Evolutionary conservation across 2,113 vertebrate genomes (phyloP).

Genomic region (Martes martes): DNA sequence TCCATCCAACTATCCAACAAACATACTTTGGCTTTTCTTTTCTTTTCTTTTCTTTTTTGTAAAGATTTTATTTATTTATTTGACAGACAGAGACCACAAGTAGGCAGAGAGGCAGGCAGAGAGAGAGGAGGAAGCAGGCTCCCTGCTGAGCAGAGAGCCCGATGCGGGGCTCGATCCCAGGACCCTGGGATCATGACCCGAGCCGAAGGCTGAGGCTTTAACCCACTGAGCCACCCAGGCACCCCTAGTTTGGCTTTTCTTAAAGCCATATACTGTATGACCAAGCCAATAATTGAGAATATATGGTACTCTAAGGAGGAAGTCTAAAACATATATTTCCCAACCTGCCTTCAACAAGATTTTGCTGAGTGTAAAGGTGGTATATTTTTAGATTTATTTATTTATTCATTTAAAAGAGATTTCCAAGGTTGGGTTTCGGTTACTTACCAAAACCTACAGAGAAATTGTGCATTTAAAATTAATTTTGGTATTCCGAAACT

Average conservation of each 20-base stretch:
- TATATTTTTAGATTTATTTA: not conserved
- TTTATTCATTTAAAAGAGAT: not conserved
- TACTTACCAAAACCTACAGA: not conserved
- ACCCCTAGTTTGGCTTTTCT: not conserved
- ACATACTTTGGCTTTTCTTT: not conserved
- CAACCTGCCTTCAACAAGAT: not conserved
- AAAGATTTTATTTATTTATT: too few species aligned
- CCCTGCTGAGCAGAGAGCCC: too few species aligned
- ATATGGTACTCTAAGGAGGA: not conserved
- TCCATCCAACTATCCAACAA: not conserved
- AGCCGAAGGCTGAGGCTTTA: too few species aligned
- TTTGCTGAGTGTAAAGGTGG: not conserved
- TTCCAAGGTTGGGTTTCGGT: not conserved
- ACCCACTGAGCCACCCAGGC: too few species aligned
- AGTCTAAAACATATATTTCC: not conserved
- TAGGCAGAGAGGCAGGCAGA: too few species aligned
- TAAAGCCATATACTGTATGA: not conserved
- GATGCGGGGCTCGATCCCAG: too few species aligned
- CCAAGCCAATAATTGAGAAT: not conserved
- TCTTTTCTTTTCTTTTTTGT: too few species aligned
- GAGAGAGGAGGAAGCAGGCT: too few species aligned
- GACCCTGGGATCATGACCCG: too few species aligned
- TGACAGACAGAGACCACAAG: too few species aligned
- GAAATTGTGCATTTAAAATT: constrained; percentile 24
- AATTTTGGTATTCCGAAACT: not conserved